phyloP scores from a whole-genome alignment of 2,113 vertebrate genomes.

The Pimephales promelas region DNA sequence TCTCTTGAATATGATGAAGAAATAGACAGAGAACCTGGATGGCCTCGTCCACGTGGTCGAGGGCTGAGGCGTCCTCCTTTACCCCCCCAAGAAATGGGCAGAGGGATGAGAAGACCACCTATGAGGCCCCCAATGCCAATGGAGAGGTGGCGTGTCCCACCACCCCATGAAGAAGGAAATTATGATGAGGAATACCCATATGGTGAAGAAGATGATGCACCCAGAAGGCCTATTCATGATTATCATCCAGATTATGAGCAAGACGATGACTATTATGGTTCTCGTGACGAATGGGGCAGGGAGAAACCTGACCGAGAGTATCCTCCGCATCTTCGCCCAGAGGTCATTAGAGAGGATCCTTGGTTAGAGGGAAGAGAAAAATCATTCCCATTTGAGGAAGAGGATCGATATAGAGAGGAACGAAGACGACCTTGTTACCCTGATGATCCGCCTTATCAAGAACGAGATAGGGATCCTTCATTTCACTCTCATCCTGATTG shows the following conservation, averaged over 20 bases:
- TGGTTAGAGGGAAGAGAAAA: conserved; percentile 86
- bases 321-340: conserved; percentile 77
- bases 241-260: conserved; percentile 78
- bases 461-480: conserved; percentile 78
- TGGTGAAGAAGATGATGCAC: conserved; percentile 77
- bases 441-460: conserved; percentile 78
- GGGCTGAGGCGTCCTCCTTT: conserved; percentile 65
- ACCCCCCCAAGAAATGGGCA: conserved; percentile 71
- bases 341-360: conserved; percentile 82
- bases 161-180: conserved; percentile 51
- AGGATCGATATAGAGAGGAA: conserved; percentile 81
- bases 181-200: conserved; percentile 66
- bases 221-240: conserved; percentile 77
- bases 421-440: conserved; percentile 85
- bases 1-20: conserved; percentile 73
- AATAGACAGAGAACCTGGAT: conserved; percentile 51
- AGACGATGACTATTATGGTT: conserved; percentile 81
- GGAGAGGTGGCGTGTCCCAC: conserved; percentile 44
- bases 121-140: conserved; percentile 40
- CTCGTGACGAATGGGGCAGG: conserved; percentile 82
- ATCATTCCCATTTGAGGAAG: conserved; percentile 82
- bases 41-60: conserved; percentile 49
- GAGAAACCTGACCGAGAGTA: conserved; percentile 81
- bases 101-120: conserved; percentile 54
- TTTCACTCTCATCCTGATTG: conserved; percentile 81